Conservation (phyloP, 1,140 invertebrate species). For the Aethina tumida region DNA sequence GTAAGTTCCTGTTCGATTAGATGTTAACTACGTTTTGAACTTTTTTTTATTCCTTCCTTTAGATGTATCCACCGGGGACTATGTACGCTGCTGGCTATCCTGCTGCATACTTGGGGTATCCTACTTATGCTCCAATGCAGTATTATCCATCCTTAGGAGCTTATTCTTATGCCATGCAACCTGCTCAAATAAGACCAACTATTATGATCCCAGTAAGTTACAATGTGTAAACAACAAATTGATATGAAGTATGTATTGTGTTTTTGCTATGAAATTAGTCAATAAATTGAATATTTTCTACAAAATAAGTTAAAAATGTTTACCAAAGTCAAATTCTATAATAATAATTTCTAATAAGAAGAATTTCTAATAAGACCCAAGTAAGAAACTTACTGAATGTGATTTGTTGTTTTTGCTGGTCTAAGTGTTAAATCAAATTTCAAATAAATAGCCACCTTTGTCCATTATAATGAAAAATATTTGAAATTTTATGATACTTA, state of each 20-base stretch:
- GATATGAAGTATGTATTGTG: neutral
- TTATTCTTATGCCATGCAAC: constrained; percentile 59
- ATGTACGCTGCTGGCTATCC: constrained; percentile 63
- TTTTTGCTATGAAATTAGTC: constrained; percentile 1
- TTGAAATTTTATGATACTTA: too few species aligned
- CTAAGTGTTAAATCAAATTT: too few species aligned
- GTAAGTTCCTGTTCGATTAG: constrained; percentile 20
- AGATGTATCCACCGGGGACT: constrained; percentile 60
- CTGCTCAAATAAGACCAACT: constrained; percentile 56
- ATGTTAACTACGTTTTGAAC: neutral
- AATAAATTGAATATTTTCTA: too few species aligned
- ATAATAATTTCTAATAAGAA: too few species aligned
- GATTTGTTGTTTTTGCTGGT: too few species aligned
- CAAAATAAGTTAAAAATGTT: too few species aligned
- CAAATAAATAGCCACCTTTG: too few species aligned
- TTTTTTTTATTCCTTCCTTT: constrained; percentile 16
- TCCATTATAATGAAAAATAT: too few species aligned
- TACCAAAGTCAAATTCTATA: too few species aligned
- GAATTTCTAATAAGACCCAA: too few species aligned
- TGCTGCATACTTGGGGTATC: constrained; percentile 62
- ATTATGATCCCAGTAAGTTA: constrained; percentile 65
- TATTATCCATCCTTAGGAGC: constrained; percentile 61
- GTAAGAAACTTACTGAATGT: too few species aligned
- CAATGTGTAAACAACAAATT: neutral
- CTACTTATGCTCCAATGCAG: constrained; percentile 59